Conservation (phyloP, 2,888 invertebrate genomes). For the Agonopterix subpropinquella region DNA sequence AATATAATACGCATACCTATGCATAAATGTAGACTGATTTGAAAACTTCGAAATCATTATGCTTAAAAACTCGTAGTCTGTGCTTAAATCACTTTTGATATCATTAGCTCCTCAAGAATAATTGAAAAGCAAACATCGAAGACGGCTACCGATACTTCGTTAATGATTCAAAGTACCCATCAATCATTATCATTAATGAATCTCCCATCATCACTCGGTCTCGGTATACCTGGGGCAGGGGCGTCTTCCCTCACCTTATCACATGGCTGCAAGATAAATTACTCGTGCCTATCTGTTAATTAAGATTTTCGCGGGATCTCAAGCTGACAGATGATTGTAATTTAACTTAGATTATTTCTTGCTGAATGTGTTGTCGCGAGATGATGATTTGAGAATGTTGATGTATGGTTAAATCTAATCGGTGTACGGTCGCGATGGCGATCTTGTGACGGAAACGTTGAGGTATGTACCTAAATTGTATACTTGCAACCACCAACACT, state of each 20-base stretch:
- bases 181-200: slow-evolving; percentile 37
- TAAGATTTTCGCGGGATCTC: slow-evolving; percentile 71
- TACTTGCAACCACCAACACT: too few relatives aligned
- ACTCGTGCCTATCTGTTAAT: slow-evolving; percentile 69
- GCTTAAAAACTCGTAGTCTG: too few relatives aligned
- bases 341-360: slow-evolving; percentile 59
- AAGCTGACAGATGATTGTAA: slow-evolving; percentile 63
- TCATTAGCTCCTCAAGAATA: slow-evolving; percentile 4
- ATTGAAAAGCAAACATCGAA: slow-evolving; percentile 17
- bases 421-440: too few relatives aligned
- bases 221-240: slow-evolving; percentile 34
- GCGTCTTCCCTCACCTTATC: slow-evolving; percentile 50
- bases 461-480: too few relatives aligned
- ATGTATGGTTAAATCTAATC: not conserved
- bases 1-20: too few relatives aligned
- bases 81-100: too few relatives aligned
- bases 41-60: too few relatives aligned
- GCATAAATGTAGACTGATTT: too few relatives aligned
- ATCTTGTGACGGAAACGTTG: too few relatives aligned
- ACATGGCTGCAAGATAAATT: slow-evolving; percentile 56
- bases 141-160: slow-evolving; percentile 19
- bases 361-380: slow-evolving; percentile 24
- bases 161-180: slow-evolving; percentile 26
- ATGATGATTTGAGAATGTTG: not conserved
- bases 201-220: slow-evolving; percentile 37